Evolutionary conservation across 2,888 invertebrate species (phyloP).

Genomic region (Pimpla rufipes): DNA sequence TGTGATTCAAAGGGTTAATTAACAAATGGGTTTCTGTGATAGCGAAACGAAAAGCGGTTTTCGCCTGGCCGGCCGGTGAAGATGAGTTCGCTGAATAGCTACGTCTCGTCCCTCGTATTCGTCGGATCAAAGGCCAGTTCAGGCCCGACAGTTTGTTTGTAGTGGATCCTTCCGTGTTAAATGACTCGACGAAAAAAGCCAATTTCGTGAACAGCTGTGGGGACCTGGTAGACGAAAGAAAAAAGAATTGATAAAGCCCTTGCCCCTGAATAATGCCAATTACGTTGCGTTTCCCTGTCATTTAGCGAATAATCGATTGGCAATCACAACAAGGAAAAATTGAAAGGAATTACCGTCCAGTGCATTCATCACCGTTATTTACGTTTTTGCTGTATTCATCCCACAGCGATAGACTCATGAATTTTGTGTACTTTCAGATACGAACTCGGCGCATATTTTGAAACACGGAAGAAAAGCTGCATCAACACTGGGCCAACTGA

Average conservation of each 20-base stretch:
- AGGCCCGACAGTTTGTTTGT: constrained; percentile 57
- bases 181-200: constrained; percentile 77
- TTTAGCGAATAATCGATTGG: constrained; percentile 64
- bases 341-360: constrained; percentile 28
- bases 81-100: constrained; percentile 63
- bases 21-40: constrained; percentile 28
- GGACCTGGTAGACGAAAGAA: constrained; percentile 22
- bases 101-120: constrained; percentile 52
- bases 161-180: constrained; percentile 70
- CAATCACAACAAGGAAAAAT: constrained; percentile 41
- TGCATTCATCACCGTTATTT: neutral
- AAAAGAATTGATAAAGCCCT: constrained; percentile 23
- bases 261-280: constrained; percentile 65
- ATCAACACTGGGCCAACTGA: constrained; percentile 78
- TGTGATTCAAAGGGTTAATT: neutral
- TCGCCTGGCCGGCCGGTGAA: constrained; percentile 14
- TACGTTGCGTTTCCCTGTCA: constrained; percentile 65
- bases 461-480: constrained; percentile 3
- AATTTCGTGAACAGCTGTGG: constrained; percentile 74
- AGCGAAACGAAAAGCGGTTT: constrained; percentile 17
- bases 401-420: constrained; percentile 12
- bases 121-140: constrained; percentile 54
- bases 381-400: neutral
- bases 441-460: neutral
- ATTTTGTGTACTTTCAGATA: constrained; percentile 40